Evolutionary conservation across 2,888 invertebrate genomes (phyloP).

Genomic region (Eurytoma californica): DNA sequence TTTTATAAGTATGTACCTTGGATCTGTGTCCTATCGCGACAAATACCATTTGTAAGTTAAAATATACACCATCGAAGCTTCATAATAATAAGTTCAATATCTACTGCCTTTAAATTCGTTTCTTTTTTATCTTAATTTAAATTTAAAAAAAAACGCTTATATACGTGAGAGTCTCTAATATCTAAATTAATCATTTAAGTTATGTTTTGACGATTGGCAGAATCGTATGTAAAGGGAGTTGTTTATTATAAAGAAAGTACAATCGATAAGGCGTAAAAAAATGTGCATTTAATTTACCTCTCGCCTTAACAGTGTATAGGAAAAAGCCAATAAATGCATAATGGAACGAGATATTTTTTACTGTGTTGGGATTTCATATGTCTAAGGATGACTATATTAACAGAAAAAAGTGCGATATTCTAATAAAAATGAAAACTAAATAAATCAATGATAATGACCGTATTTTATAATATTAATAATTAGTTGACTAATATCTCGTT

Average conservation of each 20-base stretch:
- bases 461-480: conserved; percentile 33
- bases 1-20: conserved; percentile 55
- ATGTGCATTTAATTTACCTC: conserved; percentile 53
- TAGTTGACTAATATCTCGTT: conserved; percentile 50
- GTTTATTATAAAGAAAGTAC: conserved; percentile 35
- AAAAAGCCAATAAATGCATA: conserved; percentile 52
- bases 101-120: conserved; percentile 50
- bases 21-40: conserved; percentile 46
- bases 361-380: conserved; percentile 44
- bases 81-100: conserved; percentile 53
- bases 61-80: conserved; percentile 50
- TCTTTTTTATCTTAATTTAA: conserved; percentile 47
- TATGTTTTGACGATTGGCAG: conserved; percentile 49
- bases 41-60: conserved; percentile 51
- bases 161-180: conserved; percentile 43
- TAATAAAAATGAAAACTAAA: conserved; percentile 28
- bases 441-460: conserved; percentile 18
- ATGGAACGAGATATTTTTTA: conserved; percentile 48
- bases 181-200: conserved; percentile 48
- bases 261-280: conserved; percentile 38
- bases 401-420: conserved; percentile 29
- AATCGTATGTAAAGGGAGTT: conserved; percentile 46
- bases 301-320: conserved; percentile 52
- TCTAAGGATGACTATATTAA: conserved; percentile 41
- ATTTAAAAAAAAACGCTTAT: conserved; percentile 29